phyloP scores from a whole-genome alignment of 2,113 vertebrate genomes.

The Ictalurus punctatus region DNA sequence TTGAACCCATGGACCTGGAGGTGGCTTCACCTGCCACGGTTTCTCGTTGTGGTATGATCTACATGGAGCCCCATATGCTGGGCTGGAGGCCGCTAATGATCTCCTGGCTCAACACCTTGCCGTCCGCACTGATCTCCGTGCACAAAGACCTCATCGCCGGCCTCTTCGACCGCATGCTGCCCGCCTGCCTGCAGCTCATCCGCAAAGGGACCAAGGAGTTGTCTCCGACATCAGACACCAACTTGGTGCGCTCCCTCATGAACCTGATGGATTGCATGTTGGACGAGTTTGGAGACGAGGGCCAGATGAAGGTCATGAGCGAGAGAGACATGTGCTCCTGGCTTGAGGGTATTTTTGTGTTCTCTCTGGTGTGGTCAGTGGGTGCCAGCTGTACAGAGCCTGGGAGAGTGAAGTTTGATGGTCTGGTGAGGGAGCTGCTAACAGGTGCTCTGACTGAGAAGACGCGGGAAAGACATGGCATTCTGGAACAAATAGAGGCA shows the following conservation, averaged over 20 bases:
- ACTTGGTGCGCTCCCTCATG: slow-evolving; percentile 84
- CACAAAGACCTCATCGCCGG: slow-evolving; percentile 80
- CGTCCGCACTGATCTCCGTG: slow-evolving; percentile 61
- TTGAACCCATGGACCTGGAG: slow-evolving; percentile 93
- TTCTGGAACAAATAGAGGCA: slow-evolving; percentile 71
- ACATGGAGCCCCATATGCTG: slow-evolving; percentile 90
- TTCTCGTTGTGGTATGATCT: slow-evolving; percentile 92
- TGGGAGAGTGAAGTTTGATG: slow-evolving; percentile 79
- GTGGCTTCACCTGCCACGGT: slow-evolving; percentile 93
- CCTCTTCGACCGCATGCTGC: slow-evolving; percentile 82
- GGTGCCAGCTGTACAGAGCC: slow-evolving; percentile 84
- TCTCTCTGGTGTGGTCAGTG: slow-evolving; percentile 86
- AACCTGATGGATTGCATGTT: slow-evolving; percentile 92
- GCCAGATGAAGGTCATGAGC: slow-evolving; percentile 72
- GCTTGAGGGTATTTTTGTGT: slow-evolving; percentile 89
- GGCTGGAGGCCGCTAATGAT: slow-evolving; percentile 88
- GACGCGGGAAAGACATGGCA: slow-evolving; percentile 69
- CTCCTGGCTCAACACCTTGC: slow-evolving; percentile 84
- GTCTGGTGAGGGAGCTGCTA: slow-evolving; percentile 79
- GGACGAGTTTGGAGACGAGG: slow-evolving; percentile 82
- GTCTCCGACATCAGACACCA: slow-evolving; percentile 84
- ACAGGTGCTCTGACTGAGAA: slow-evolving; percentile 74
- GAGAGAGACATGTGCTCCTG: slow-evolving; percentile 80
- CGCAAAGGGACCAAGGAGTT: slow-evolving; percentile 87
- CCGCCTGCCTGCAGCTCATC: slow-evolving; percentile 82